Percentiles rank a stretch among this genome's conserved stretches.
phyloP scores from a whole-genome alignment of 2,797 vertebrate genomes.

The Sebastes oblongus region DNA sequence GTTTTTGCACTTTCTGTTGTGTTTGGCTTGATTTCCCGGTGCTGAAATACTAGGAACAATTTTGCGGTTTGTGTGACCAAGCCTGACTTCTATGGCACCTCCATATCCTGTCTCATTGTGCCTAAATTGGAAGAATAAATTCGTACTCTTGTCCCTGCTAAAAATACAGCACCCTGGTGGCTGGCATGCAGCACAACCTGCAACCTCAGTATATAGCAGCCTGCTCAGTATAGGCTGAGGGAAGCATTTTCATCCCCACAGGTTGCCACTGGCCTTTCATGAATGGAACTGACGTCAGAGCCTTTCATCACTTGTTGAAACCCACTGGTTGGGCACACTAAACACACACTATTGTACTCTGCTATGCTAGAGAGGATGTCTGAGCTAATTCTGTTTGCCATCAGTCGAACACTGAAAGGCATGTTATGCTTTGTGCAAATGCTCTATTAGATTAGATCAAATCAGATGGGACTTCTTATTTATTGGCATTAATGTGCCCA shows the following conservation, averaged over 20 bases:
- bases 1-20: neutral
- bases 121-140: slow-evolving; percentile 39
- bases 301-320: slow-evolving; percentile 65
- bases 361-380: slow-evolving; percentile 57
- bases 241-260: slow-evolving; percentile 68
- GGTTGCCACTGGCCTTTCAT: slow-evolving; percentile 60
- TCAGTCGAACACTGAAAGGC: slow-evolving; percentile 46
- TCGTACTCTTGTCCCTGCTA: slow-evolving; percentile 55
- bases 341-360: slow-evolving; percentile 45
- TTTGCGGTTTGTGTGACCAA: slow-evolving; percentile 1
- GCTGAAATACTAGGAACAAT: neutral
- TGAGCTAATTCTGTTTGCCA: slow-evolving; percentile 60
- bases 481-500: neutral
- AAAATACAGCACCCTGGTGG: slow-evolving; percentile 68
- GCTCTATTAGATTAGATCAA: slow-evolving; percentile 31
- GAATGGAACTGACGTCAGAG: slow-evolving; percentile 65
- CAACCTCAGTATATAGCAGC: slow-evolving; percentile 53
- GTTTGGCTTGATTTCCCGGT: neutral
- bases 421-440: slow-evolving; percentile 30
- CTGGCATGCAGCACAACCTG: slow-evolving; percentile 57
- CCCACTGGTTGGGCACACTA: slow-evolving; percentile 25
- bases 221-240: slow-evolving; percentile 52
- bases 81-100: neutral
- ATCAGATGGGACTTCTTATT: slow-evolving; percentile 6
- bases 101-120: slow-evolving; percentile 23